Percentiles rank a stretch among this genome's conserved stretches.
Conservation (phyloP, 2,797 vertebrate genomes). For the Pteronotus mesoamericanus region DNA sequence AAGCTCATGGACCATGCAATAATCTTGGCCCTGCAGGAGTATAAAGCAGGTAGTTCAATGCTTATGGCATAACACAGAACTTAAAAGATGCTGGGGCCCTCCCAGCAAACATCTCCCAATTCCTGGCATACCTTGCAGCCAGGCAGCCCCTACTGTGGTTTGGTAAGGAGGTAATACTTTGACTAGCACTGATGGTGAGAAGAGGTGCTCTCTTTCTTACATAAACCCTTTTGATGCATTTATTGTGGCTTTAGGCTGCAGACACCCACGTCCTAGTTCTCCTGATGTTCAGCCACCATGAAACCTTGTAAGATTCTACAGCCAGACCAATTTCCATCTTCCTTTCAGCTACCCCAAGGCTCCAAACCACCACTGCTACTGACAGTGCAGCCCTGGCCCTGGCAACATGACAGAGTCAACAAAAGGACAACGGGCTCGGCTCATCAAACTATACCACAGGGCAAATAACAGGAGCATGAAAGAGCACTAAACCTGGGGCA, state of each 20-base stretch:
- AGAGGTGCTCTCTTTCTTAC: not conserved
- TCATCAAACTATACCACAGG: not conserved
- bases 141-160: not conserved
- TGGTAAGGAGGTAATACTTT: not conserved
- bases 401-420: not conserved
- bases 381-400: not conserved
- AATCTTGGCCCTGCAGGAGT: not conserved
- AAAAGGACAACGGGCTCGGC: not conserved
- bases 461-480: not conserved
- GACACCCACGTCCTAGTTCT: not conserved
- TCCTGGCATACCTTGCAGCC: not conserved
- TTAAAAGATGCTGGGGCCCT: not conserved
- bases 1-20: not conserved
- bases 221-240: not conserved
- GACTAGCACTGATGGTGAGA: not conserved
- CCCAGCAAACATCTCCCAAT: not conserved
- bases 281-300: not conserved
- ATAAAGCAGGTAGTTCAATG: not conserved
- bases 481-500: not conserved
- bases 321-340: not conserved
- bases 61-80: not conserved
- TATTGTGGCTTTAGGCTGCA: not conserved
- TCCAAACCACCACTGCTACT: not conserved
- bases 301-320: not conserved
- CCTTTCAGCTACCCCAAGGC: not conserved